Percentiles rank a stretch among this genome's conserved stretches.
Evolutionary conservation across 2,888 invertebrate species (phyloP).

Genomic region (Balanococcus diminutus): DNA sequence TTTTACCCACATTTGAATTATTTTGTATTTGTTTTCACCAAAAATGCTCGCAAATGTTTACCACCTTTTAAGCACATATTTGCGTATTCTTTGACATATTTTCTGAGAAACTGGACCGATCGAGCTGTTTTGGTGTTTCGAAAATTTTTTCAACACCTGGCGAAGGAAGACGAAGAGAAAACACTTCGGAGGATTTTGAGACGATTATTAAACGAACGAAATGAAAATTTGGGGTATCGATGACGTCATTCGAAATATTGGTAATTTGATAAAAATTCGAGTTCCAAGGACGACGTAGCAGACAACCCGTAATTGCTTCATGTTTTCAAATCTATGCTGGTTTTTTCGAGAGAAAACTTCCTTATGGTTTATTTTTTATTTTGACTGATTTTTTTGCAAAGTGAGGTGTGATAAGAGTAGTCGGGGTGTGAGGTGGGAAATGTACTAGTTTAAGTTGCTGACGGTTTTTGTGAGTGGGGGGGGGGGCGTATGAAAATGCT

Average conservation of each 20-base stretch:
- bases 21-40: too few relatives aligned
- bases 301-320: neutral
- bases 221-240: neutral
- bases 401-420: neutral
- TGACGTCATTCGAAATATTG: neutral
- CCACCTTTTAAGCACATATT: too few relatives aligned
- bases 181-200: neutral
- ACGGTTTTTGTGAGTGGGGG: too few relatives aligned
- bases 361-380: neutral
- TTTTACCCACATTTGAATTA: too few relatives aligned
- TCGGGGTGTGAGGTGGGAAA: neutral
- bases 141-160: too few relatives aligned
- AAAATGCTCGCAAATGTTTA: too few relatives aligned
- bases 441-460: too few relatives aligned
- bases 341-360: neutral
- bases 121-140: too few relatives aligned
- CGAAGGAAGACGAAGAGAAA: too few relatives aligned
- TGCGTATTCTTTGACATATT: too few relatives aligned
- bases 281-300: neutral
- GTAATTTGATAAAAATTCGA: neutral
- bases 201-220: neutral
- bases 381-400: neutral
- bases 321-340: neutral
- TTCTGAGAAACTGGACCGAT: too few relatives aligned
- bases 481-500: neutral